Evolutionary conservation across 2,797 vertebrate species (phyloP), one percentile per base, ranked within the genome.

Genomic region (Emydoidea blandingii): DNA sequence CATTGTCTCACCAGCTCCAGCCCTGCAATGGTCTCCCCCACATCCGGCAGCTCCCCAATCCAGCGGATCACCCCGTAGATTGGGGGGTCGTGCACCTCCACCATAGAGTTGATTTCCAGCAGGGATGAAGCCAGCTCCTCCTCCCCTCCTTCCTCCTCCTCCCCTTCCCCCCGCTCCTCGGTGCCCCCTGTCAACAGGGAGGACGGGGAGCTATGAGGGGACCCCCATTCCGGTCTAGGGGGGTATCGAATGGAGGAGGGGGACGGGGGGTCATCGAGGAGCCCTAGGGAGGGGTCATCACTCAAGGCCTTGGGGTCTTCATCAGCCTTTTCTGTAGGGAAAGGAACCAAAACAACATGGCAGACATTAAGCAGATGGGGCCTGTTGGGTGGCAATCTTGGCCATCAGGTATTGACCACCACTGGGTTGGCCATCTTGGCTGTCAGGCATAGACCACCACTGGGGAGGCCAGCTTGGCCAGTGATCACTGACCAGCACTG

Each of bases 1-100:
- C 16, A 21, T 53, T 16, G 14, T 41, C 91, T 96, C 94, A 99
- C 99, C 98, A 99, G 98, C 94, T 99, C 99, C 1, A 99, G 98
- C 23, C 98, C 99, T 3, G 98, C 99, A 81, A 99, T 98, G 1
- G 65, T 84, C 53, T 98, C 98, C 0, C 91, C 4, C 49, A 98
- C 84, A 18, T 98, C 98, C 1, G 56, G 85, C 74, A 98, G 98
- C 34, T 95, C 94, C 41, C 98, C 99, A 7, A 99, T 98, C 98
- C 99, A 99, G 86, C 98, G 98, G 44, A 99, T 98, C 10, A 99
- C 98, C 9, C 99, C 99, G 9, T 98, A 99, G 6, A 99, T 97
- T 0, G 99, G 98, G 1, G 99, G 98, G 19, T 99, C 98, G 27
- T 99, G 98, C 57, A 99, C 98, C 79, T 99, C 98, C 2, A 99